Conservation (phyloP, 2,797 vertebrate genomes). For the Halcyon chelicuti region DNA sequence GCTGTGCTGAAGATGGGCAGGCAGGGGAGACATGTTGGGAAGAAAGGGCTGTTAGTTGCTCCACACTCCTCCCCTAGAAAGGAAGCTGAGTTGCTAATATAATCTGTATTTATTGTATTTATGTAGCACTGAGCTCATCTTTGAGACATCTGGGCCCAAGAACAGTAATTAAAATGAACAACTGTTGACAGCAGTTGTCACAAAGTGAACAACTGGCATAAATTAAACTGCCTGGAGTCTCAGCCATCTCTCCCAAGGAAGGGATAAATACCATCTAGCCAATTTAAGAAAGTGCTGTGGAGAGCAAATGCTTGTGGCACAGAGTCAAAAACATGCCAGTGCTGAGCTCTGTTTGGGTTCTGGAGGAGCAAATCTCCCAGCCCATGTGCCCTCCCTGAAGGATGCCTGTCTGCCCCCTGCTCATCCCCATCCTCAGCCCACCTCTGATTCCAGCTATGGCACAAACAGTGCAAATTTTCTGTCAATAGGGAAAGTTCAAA, state of each 20-base stretch:
- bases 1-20: neutral
- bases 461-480: neutral
- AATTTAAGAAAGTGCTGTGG: constrained; percentile 61
- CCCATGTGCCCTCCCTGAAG: neutral
- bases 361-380: neutral
- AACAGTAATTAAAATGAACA: constrained; percentile 70
- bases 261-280: constrained; percentile 62
- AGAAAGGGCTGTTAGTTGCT: neutral
- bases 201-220: constrained; percentile 71
- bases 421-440: neutral
- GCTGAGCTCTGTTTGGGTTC: neutral
- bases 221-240: constrained; percentile 60
- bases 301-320: constrained; percentile 62
- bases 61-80: neutral
- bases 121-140: constrained; percentile 66
- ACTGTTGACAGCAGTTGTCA: constrained; percentile 75
- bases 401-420: neutral
- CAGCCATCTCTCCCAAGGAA: constrained; percentile 52
- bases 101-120: constrained; percentile 62
- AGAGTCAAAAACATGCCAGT: constrained; percentile 10
- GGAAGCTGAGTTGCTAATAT: constrained; percentile 45
- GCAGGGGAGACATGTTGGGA: neutral
- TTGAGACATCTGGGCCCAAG: constrained; percentile 56
- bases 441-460: neutral
- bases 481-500: neutral